Base-by-base conservation (phyloP, 2,888 invertebrate genomes). In the Pedicia rivosa region DNA sequence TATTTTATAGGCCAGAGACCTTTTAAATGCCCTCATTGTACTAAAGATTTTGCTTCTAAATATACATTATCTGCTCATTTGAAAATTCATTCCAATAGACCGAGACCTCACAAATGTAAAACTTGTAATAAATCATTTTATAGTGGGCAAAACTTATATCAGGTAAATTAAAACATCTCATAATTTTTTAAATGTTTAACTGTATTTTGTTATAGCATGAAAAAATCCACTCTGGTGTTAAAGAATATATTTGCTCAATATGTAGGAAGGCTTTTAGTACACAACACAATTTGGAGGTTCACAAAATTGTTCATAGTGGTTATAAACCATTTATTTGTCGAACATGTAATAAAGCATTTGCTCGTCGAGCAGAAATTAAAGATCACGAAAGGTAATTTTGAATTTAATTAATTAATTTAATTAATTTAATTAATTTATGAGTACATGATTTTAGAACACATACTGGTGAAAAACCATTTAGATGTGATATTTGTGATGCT, bases 301-400 rank as follows among this genome's bases (percentile, higher is more conserved):
- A 86, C 54, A 75, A 75, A 32, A 74, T 83, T 28, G 79, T 83
- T 0, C 84, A 84, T 51, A 74, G 80, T 0, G 79, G 81, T 0
- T 70, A 68, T 44, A 75, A 76, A 47, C 78, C 79, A 0, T 80
- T 71, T 51, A 66, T 69, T 27, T 83, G 83, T 48, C 63, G 69
- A 4, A 60, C 69, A 8, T 84, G 83, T 50, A 70, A 72, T 0
- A 84, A 70, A 47, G 72, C 73, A 0, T 84, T 84, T 59, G 80
- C 81, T 0, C 55, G 84, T 1, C 68, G 78, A 31, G 78, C 79
- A 0, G 83, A 84, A 52, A 74, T 86, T 2, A 58, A 74, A n/a
- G 82, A 84, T 55, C 87, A 87, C 46, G 75, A 78, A 54, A 60
- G 84, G 20, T n/a, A n/a, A n/a, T n/a, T n/a, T n/a, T n/a, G n/a